Percentiles rank a stretch among this genome's conserved stretches.
Conservation (phyloP, 2,113 vertebrate species). For the Chaenogobius annularis region DNA sequence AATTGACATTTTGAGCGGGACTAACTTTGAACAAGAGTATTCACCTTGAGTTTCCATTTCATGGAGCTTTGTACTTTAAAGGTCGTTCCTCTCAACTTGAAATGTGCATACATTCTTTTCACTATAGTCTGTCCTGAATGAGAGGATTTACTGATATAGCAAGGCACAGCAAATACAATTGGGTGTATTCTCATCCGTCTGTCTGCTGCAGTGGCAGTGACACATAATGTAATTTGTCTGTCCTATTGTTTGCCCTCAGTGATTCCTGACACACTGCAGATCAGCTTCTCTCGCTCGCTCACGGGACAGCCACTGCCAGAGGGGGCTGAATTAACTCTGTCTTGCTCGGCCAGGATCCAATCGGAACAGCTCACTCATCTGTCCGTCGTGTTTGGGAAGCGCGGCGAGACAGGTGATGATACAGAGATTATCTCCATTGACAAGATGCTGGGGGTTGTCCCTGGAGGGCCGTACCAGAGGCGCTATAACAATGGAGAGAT, state of each 20-base stretch:
- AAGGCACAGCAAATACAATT: slow-evolving; percentile 26
- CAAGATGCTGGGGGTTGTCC: slow-evolving; percentile 73
- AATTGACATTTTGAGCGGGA: neutral
- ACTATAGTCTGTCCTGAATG: no score
- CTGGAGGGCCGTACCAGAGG: slow-evolving; percentile 66
- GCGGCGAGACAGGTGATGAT: slow-evolving; percentile 56
- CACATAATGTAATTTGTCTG: slow-evolving; percentile 36
- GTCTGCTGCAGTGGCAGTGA: slow-evolving; percentile 13
- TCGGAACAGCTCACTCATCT: slow-evolving; percentile 85
- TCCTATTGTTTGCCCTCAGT: slow-evolving; percentile 68
- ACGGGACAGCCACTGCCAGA: slow-evolving; percentile 74
- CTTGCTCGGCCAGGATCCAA: slow-evolving; percentile 75
- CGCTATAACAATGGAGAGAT: slow-evolving; percentile 78
- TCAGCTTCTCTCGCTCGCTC: slow-evolving; percentile 71
- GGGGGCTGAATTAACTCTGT: slow-evolving; percentile 81
- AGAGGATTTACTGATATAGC: neutral
- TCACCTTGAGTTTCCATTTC: neutral
- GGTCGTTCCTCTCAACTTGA: neutral
- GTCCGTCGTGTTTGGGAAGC: slow-evolving; percentile 82
- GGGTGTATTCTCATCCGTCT: slow-evolving; percentile 6
- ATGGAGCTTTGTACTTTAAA: neutral
- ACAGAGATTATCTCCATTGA: slow-evolving; percentile 81
- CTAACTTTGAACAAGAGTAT: neutral
- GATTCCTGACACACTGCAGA: slow-evolving; percentile 82
- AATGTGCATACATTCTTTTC: no score